phyloP scores from a whole-genome alignment of 2,797 vertebrate species.

The Squalus acanthias region DNA sequence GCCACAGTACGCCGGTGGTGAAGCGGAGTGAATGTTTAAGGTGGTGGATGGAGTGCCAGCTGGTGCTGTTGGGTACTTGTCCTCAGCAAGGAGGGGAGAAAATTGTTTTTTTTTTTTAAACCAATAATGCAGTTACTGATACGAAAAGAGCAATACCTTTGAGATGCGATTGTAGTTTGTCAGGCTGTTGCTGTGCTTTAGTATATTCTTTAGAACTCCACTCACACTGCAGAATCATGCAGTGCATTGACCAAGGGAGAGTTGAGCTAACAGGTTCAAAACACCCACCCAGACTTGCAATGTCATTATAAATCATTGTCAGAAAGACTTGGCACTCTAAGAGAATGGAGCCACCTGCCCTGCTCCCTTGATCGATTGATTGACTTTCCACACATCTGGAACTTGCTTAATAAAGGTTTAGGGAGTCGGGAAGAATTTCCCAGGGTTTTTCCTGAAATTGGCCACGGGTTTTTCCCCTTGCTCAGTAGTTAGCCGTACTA shows the following conservation, averaged over 20 bases:
- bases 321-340: not conserved
- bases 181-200: not conserved
- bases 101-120: not conserved
- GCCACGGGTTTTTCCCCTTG: not conserved
- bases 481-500: not conserved
- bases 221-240: not conserved
- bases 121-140: not conserved
- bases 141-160: not conserved
- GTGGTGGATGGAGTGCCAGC: too few relatives aligned
- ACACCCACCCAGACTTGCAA: not conserved
- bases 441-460: not conserved
- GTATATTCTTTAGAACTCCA: not conserved
- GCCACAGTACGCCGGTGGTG: too few relatives aligned
- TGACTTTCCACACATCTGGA: not conserved
- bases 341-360: not conserved
- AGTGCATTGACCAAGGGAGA: not conserved
- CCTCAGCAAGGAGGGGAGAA: not conserved
- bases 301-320: not conserved
- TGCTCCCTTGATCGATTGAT: not conserved
- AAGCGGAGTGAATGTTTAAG: too few relatives aligned
- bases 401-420: not conserved
- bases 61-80: not conserved
- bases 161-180: not conserved
- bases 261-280: not conserved
- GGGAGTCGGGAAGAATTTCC: not conserved